Conservation (phyloP, 2,113 vertebrate species). For the Deroptyus accipitrinus region DNA sequence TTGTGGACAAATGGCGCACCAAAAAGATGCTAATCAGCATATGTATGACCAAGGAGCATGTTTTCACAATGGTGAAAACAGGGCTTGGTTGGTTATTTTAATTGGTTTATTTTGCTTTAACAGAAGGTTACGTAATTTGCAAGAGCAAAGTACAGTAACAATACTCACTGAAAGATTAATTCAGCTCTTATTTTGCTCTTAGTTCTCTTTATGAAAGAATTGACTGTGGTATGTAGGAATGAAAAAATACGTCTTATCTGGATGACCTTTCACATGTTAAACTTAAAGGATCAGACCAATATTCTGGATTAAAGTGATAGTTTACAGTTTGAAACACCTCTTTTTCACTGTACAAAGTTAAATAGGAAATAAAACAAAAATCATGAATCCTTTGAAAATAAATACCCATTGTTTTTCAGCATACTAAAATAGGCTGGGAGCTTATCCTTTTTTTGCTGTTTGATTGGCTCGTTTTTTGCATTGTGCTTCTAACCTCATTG, state of each 20-base stretch:
- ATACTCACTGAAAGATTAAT: not conserved
- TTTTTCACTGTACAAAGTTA: not conserved
- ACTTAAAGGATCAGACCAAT: not conserved
- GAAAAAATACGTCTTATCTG: not conserved
- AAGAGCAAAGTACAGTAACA: not conserved
- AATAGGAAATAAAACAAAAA: not conserved
- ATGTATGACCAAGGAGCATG: not conserved
- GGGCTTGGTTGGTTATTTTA: not conserved
- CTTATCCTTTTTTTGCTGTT: not conserved
- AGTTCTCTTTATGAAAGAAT: not conserved
- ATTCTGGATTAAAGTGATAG: not conserved
- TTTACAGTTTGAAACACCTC: not conserved
- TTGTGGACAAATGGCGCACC: not conserved
- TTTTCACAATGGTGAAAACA: not conserved
- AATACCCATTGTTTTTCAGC: not conserved
- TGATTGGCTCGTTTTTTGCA: not conserved
- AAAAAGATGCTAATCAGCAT: not conserved
- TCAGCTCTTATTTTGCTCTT: not conserved
- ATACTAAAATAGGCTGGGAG: not conserved
- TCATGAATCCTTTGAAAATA: not conserved
- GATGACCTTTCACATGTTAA: not conserved
- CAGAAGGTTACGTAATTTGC: not conserved
- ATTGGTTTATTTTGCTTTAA: not conserved
- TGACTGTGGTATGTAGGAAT: not conserved
- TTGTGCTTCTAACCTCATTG: not conserved